These are phyloP conservation scores for Bembecia ichneumoniformis DNA, from an alignment of 2,888 invertebrate genomes.

Conservation along the genomic window DNA sequence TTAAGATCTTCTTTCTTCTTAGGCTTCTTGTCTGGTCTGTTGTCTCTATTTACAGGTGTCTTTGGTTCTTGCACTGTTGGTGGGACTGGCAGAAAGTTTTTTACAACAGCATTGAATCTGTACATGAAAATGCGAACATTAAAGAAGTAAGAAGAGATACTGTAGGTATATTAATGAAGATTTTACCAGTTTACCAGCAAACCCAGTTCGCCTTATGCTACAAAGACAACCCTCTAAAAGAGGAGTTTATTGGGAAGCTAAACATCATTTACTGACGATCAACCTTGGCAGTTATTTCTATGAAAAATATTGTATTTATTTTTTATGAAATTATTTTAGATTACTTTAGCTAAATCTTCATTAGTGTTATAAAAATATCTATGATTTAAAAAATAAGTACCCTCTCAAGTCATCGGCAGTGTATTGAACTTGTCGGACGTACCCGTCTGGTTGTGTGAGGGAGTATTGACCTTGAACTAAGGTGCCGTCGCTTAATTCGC, in stretches of 20 bases:
- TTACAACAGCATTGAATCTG: slow-evolving; percentile 59
- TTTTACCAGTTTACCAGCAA: no score
- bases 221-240: no score
- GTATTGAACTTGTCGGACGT: slow-evolving; percentile 65
- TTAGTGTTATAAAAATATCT: slow-evolving; percentile 11
- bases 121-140: neutral
- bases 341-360: neutral
- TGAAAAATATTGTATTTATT: slow-evolving; percentile 2
- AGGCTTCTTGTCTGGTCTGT: slow-evolving; percentile 11
- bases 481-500: slow-evolving; percentile 66
- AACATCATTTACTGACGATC: no score
- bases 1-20: slow-evolving; percentile 7
- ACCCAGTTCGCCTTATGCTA: no score
- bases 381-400: slow-evolving; percentile 16
- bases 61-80: slow-evolving; percentile 11
- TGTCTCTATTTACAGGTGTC: slow-evolving; percentile 9
- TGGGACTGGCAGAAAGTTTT: slow-evolving; percentile 35
- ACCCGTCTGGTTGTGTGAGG: slow-evolving; percentile 68
- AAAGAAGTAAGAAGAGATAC: neutral
- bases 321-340: neutral
- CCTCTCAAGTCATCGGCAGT: slow-evolving; percentile 67
- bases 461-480: slow-evolving; percentile 68
- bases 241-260: no score
- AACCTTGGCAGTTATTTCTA: neutral
- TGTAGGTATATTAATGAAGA: no score